A percentile compares a stretch with the other conserved stretches of the same genome.
phyloP scores from a whole-genome alignment of 2,888 invertebrate species.

The Omphaloscelis lunosa region DNA sequence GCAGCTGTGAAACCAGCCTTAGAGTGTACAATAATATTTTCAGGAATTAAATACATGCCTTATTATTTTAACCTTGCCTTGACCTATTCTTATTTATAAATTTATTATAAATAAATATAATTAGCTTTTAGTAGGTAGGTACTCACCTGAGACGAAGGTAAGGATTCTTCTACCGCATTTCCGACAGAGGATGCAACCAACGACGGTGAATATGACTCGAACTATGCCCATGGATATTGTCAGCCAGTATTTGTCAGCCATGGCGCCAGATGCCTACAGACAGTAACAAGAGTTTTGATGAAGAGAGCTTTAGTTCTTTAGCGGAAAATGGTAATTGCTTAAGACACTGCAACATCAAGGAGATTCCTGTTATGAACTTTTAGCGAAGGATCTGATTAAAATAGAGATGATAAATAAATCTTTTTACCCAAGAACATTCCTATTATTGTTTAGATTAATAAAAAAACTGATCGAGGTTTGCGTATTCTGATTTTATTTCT shows the following conservation, averaged over 20 bases:
- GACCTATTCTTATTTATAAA: not conserved
- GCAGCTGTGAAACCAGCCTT: too few relatives aligned
- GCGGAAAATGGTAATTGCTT: not conserved
- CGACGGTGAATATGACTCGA: constrained; percentile 91
- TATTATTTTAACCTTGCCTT: too few relatives aligned
- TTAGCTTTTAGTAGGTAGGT: not conserved
- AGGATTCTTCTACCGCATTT: constrained; percentile 91
- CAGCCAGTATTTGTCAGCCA: constrained; percentile 90
- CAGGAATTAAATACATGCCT: too few relatives aligned
- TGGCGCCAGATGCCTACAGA: constrained; percentile 90
- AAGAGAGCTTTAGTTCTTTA: not conserved
- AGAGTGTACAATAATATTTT: too few relatives aligned
- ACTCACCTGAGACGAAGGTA: constrained; percentile 92
- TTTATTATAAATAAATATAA: not conserved
- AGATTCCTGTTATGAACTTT: not conserved
- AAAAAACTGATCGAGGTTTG: not conserved
- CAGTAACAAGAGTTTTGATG: not conserved
- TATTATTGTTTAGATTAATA: not conserved
- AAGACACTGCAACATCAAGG: not conserved
- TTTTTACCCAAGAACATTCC: too few relatives aligned
- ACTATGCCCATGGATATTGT: constrained; percentile 92
- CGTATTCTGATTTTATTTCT: too few relatives aligned
- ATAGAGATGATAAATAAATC: too few relatives aligned
- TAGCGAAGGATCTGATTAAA: not conserved
- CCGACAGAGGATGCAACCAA: constrained; percentile 91